Base-by-base conservation (phyloP, 2,888 invertebrate genomes). In the Eristalinus aeneus region DNA sequence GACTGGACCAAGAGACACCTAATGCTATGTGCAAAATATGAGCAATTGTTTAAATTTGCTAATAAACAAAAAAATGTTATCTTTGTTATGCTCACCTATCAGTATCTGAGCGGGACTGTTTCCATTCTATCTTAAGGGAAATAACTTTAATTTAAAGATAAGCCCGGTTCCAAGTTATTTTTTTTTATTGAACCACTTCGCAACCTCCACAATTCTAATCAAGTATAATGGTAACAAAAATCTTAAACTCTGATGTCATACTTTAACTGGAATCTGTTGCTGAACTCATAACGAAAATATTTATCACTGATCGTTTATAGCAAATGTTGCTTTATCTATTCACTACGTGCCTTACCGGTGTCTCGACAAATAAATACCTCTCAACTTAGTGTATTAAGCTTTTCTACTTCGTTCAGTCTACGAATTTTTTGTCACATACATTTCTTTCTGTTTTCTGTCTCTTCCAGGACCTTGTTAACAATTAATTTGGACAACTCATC, bases 401-500 rank as follows among this genome's bases (percentile, higher is more conserved):
- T 8, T 12, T 20, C 12, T 8, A 12, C 0, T 56, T 12, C 22
- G 22, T 68, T 56, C 23, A 68, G 22, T 68, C 22, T 22, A 10
- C 16, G 6, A 32, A 34, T 16, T 1, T 1, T 46, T 60, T 32
- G 36, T 46, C 75, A n/a, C 56, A 60, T 65, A 6, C 11, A 10
- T 54, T 22, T 32, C 20, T 63, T n/a, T 56, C 4, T 20, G n/a
- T 36, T 61, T 60, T 71, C 74, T 27, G n/a, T n/a, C n/a, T 22
- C 32, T 76, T 76, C 1, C 71, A 86, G 86, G 46, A 67, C 56
- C 54, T 69, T 36, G 39, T 34, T 74, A 53, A 68, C 67, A 63
- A 36, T 31, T 72, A 81, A 81, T 72, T 81, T 76, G 76, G 76
- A 76, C 16, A 16, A 46, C 16, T 16, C 69, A 72, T 60, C 73